These are phyloP conservation scores for Bacillus rossius DNA, from an alignment of 1,140 invertebrate genomes.

Conservation along the genomic window DNA sequence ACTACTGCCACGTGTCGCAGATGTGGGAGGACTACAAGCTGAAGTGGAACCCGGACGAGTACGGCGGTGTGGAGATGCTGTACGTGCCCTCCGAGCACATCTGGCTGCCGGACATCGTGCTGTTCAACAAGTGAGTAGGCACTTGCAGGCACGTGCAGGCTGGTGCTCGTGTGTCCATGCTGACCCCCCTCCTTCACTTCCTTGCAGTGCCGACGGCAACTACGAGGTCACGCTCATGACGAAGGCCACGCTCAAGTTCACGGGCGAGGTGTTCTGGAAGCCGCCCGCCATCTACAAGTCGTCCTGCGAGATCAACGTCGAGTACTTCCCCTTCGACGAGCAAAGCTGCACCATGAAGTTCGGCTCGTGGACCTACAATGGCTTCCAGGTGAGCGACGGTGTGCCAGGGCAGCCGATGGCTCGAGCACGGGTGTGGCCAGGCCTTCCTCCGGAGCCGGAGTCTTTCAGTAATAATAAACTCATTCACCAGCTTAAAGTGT, in stretches of 20 bases:
- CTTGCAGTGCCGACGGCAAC: constrained; percentile 85
- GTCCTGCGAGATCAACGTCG: constrained; percentile 92
- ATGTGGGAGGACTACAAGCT: constrained; percentile 95
- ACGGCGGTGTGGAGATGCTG: constrained; percentile 87
- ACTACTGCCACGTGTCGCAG: too few relatives aligned
- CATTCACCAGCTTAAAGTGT: background rate
- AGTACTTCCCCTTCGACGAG: constrained; percentile 94
- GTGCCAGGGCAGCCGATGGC: too few relatives aligned
- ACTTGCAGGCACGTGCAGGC: background rate
- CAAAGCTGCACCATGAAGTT: constrained; percentile 95
- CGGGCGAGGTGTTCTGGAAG: constrained; percentile 91
- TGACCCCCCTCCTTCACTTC: background rate
- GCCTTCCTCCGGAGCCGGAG: background rate
- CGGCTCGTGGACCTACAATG: constrained; percentile 93
- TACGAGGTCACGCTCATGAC: constrained; percentile 97
- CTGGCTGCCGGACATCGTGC: constrained; percentile 85
- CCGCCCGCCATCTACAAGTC: constrained; percentile 99
- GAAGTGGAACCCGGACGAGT: constrained; percentile 88
- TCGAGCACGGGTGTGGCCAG: background rate
- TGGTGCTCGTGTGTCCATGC: background rate
- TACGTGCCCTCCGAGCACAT: constrained; percentile 91
- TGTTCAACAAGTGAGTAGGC: constrained; percentile 77
- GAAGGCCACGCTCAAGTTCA: constrained; percentile 86
- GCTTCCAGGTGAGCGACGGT: constrained; percentile 60
- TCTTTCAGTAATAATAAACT: background rate